A percentile compares a stretch with the other conserved stretches of the same genome.
These are phyloP conservation scores for Pseudonaja textilis DNA, from an alignment of 2,113 vertebrate genomes.

Conservation along the genomic window DNA sequence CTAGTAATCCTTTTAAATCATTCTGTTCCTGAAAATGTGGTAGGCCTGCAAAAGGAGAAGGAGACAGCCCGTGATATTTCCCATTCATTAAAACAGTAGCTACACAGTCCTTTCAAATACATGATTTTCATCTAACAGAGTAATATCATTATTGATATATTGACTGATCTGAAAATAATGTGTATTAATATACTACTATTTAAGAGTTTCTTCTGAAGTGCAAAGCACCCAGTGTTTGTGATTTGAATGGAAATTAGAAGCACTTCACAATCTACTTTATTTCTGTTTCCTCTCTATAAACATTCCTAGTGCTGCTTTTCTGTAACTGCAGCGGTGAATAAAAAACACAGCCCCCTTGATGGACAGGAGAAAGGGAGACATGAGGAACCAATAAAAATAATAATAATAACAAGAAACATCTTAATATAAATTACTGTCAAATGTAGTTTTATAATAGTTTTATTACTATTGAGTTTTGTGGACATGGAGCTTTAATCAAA, in stretches of 20 bases:
- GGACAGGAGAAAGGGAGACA: not conserved
- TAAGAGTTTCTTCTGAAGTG: not conserved
- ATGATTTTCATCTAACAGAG: constrained; percentile 7
- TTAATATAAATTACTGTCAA: not conserved
- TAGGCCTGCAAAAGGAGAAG: constrained; percentile 74
- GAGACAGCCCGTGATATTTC: not conserved
- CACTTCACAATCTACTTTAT: not conserved
- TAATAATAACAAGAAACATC: not conserved
- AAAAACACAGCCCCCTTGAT: not conserved
- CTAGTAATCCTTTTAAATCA: constrained; percentile 91
- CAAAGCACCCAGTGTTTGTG: not conserved
- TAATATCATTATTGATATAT: constrained; percentile 4
- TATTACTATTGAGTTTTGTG: not conserved
- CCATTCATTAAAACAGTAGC: constrained; percentile 9
- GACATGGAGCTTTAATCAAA: no score
- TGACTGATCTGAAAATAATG: not conserved
- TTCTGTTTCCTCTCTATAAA: not conserved
- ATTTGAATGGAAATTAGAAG: not conserved
- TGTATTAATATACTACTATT: not conserved
- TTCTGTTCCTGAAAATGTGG: constrained; percentile 90
- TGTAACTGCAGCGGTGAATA: not conserved
- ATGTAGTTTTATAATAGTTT: not conserved
- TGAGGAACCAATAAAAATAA: not conserved
- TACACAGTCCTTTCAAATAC: constrained; percentile 10
- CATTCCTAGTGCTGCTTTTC: not conserved